A percentile compares a stretch with the other conserved stretches of the same genome.
Evolutionary conservation across 2,797 vertebrate genomes (phyloP).

Genomic region (Balearica regulorum): DNA sequence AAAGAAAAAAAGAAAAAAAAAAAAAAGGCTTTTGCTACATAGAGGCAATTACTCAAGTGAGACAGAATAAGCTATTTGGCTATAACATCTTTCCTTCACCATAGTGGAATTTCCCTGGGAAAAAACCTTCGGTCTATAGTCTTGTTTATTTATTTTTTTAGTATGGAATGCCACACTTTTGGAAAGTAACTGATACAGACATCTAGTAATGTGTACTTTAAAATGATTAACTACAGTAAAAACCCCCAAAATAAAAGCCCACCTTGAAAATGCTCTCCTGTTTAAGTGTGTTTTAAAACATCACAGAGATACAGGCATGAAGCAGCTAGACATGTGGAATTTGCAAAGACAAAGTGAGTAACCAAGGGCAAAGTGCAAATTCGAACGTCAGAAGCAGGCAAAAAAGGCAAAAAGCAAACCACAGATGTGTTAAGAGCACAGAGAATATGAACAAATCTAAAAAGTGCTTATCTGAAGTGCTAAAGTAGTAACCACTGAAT

Average conservation of each 20-base stretch:
- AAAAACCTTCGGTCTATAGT: neutral
- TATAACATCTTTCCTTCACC: neutral
- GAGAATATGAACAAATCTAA: neutral
- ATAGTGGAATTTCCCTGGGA: neutral
- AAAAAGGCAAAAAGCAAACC: neutral
- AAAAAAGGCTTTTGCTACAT: neutral
- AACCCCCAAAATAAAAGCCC: neutral
- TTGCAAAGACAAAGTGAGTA: neutral
- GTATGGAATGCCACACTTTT: neutral
- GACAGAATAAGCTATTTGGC: neutral
- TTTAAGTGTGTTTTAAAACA: neutral
- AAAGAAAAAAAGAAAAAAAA: neutral
- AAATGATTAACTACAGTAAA: neutral
- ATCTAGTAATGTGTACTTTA: neutral
- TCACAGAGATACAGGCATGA: neutral
- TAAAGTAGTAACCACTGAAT: neutral
- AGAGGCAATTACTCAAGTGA: neutral
- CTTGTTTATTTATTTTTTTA: neutral
- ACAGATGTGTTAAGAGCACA: neutral
- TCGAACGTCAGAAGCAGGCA: accelerated
- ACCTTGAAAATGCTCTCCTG: neutral
- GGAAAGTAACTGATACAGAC: neutral
- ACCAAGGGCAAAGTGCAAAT: neutral
- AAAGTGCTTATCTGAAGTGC: neutral
- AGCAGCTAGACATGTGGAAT: neutral